Base-by-base conservation (phyloP, 2,888 invertebrate genomes). In the Leptarthrus brevirostris region DNA sequence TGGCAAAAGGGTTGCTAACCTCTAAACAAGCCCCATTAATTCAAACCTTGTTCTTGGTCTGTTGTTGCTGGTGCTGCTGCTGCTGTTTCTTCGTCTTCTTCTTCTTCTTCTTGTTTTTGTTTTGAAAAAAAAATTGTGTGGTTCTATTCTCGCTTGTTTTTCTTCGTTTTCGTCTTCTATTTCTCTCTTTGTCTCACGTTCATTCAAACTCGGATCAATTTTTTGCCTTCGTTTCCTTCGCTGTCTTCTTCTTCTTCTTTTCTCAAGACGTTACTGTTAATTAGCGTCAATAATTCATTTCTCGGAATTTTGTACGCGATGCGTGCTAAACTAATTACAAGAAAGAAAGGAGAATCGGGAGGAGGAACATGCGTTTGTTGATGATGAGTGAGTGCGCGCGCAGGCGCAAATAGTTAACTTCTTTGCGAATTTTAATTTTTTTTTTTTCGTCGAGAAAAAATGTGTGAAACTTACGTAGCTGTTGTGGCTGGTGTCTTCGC, bases 11-110 rank as follows among this genome's bases (percentile, higher is more conserved):
- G 61, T 61, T 61, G 61, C 20, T 61, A 36, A 36, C 40, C 18
- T 40, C 22, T 61, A 61, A 61, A 40, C 61, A 61, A 40, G 36
- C 61, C 36, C n/a, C 61, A 61, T 61, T 61, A 61, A 61, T 61
- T 61, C 61, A 61, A 61, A 61, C 40, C 71, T 54, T 52, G 53
- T 71, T 54, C 71, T 54, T 34, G 24, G 52, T 14, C 36, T 40
- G 18, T 54, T 71, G 34, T 22, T 54, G 30, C 71, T 71, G n/a
- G n/a, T 16, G 18, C 18, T 44, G 6, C 54, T 40, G 26, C n/a
- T n/a, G n/a, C n/a, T n/a, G n/a, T n/a, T n/a, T n/a, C n/a, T n/a
- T n/a, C n/a, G n/a, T n/a, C n/a, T n/a, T n/a, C n/a, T n/a, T n/a
- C n/a, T n/a, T n/a, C n/a, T n/a, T n/a, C n/a, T n/a, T n/a, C n/a